phyloP scores from a whole-genome alignment of 2,797 vertebrate genomes.

The Geotrypetes seraphini region DNA sequence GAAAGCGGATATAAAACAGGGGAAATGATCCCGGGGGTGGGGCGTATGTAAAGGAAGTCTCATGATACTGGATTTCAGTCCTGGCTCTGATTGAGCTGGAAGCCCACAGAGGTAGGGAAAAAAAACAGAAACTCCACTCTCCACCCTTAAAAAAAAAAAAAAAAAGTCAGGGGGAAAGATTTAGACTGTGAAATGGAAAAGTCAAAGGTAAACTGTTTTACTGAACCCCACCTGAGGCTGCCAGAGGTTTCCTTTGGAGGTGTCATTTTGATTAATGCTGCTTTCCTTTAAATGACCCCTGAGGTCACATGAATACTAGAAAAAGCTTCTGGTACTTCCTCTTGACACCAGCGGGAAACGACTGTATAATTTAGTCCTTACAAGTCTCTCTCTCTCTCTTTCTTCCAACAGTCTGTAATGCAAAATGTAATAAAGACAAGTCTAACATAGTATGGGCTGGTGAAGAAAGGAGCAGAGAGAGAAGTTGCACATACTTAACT shows the following conservation, averaged over 20 bases:
- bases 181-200: not conserved
- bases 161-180: no score
- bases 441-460: constrained; percentile 35
- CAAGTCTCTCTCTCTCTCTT: constrained; percentile 9
- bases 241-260: constrained; percentile 9
- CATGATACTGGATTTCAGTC: no score
- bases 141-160: no score
- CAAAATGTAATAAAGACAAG: constrained; percentile 51
- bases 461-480: constrained; percentile 8
- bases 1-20: no score
- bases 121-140: no score
- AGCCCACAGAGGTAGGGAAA: no score
- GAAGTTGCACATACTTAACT: not conserved
- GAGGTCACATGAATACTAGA: constrained; percentile 50
- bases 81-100: no score
- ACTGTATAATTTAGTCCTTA: constrained; percentile 42
- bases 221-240: not conserved
- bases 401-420: constrained; percentile 26
- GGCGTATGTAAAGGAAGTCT: no score
- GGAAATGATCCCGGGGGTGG: no score
- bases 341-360: constrained; percentile 22
- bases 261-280: constrained; percentile 53
- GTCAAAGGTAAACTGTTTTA: not conserved
- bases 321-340: constrained; percentile 27
- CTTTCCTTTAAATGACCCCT: constrained; percentile 53